Evolutionary conservation across 30 jellyfish, hydroid and myxozoan species (phyloP), one percentile per base, ranked within the genome.

Genomic region (Chrysaora quinquecirrha): DNA sequence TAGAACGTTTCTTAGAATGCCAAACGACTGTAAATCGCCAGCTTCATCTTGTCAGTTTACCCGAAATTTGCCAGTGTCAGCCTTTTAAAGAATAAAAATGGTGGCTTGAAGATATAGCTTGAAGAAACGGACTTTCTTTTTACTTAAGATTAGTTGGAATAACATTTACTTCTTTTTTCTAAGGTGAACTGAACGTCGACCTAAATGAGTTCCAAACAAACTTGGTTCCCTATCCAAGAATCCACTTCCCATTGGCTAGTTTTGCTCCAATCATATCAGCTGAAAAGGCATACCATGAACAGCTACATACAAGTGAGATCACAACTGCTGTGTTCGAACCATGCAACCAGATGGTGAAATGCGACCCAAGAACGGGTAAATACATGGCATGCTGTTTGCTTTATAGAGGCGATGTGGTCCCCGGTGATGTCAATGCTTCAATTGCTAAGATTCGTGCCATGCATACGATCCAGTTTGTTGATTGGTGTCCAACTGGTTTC

Each of bases 311-410:
- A 24, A 56, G 75, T 50, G 98, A 92, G 49, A 87, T 92, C 12
- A 87, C 98, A 12, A 82, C 83, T 3, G 86, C 96, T 0, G 95
- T 76, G 29, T 92, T 92, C 63, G 98, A 92, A 62, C 92, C 97
- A 18, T 34, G 76, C 31, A 86, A 87, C 75, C 98, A 92, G 62
- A 66, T 92, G 97, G 98, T 92, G 30, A 92, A 92, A 67, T 92
- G 98, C 61, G 98, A 92, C 84, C 93, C 97, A 3, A 30, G 84
- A 14, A 29, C 74, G 3, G 98, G 98, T 75, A 92, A 92, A 71
- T 92, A 86, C 96, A 92, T 92, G 98, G 75, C 98, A 46, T 92
- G 98, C 71, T 92, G 99, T 69, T 22, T 94, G 85, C 63, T 94
- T 71, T 94, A 81, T 65, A 78, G 99, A 1, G 99, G 97, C 1